A percentile compares a stretch with the other conserved stretches of the same genome.
Evolutionary conservation across 2,113 vertebrate species (phyloP).

Genomic region (Pedetes capensis): DNA sequence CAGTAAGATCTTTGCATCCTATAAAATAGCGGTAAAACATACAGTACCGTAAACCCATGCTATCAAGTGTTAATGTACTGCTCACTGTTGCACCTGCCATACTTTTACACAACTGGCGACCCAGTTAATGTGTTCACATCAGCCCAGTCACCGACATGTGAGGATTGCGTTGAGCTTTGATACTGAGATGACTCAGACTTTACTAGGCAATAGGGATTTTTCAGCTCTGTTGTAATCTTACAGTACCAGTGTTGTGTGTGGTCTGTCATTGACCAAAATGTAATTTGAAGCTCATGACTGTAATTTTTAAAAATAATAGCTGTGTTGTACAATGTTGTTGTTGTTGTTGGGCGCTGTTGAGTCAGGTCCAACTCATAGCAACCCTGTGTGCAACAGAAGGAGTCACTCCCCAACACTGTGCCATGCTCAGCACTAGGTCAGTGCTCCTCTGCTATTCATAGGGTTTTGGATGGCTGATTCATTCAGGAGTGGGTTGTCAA

Average conservation of each 20-base stretch:
- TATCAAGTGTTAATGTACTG: not conserved
- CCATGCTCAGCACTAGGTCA: too few species aligned
- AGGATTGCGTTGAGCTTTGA: not conserved
- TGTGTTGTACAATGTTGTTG: too few species aligned
- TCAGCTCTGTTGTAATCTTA: not conserved
- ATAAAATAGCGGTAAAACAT: not conserved
- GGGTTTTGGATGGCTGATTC: too few species aligned
- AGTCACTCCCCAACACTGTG: too few species aligned
- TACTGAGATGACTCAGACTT: not conserved
- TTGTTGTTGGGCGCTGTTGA: too few species aligned
- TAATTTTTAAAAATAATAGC: not conserved
- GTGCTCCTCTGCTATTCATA: too few species aligned
- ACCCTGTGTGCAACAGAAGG: too few species aligned
- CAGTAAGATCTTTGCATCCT: not conserved
- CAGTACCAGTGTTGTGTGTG: not conserved
- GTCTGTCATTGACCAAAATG: not conserved
- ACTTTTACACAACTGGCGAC: not conserved
- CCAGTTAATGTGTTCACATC: not conserved
- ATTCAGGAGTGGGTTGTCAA: too few species aligned
- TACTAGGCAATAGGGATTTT: not conserved
- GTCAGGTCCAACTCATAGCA: too few species aligned
- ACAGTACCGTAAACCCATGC: not conserved
- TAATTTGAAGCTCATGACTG: not conserved
- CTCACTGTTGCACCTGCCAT: not conserved
- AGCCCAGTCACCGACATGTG: not conserved